phyloP scores from a whole-genome alignment of 2,113 vertebrate genomes.

The Melospiza melodia region DNA sequence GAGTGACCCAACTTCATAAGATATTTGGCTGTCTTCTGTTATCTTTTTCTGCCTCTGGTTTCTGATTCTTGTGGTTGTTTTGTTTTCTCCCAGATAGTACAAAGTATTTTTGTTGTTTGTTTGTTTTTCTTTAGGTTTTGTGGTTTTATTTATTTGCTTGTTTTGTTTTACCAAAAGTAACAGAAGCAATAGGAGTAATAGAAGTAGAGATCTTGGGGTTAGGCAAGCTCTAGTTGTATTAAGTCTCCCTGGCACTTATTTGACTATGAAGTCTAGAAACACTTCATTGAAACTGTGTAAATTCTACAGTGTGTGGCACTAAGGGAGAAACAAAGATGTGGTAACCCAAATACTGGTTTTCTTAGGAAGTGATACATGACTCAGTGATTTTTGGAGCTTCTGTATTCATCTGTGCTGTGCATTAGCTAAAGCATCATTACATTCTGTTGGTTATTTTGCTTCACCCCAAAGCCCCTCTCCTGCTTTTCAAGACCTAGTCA shows the following conservation, averaged over 20 bases:
- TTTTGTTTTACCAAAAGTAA: background rate
- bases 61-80: background rate
- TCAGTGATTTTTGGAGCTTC: background rate
- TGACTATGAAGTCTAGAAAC: background rate
- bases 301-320: background rate
- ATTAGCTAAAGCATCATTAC: background rate
- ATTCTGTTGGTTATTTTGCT: background rate
- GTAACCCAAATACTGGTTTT: background rate
- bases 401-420: background rate
- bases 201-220: background rate
- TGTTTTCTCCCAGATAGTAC: background rate
- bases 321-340: background rate
- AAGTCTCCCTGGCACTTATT: background rate
- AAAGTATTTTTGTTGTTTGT: background rate
- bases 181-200: background rate
- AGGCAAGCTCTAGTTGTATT: background rate
- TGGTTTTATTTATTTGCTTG: background rate
- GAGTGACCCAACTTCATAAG: background rate
- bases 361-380: background rate
- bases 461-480: background rate
- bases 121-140: background rate
- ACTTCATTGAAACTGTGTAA: background rate
- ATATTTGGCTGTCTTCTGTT: background rate
- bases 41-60: background rate
- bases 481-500: background rate